Conservation (phyloP, 2,888 invertebrate genomes). For the Caenorhabditis sinica region DNA sequence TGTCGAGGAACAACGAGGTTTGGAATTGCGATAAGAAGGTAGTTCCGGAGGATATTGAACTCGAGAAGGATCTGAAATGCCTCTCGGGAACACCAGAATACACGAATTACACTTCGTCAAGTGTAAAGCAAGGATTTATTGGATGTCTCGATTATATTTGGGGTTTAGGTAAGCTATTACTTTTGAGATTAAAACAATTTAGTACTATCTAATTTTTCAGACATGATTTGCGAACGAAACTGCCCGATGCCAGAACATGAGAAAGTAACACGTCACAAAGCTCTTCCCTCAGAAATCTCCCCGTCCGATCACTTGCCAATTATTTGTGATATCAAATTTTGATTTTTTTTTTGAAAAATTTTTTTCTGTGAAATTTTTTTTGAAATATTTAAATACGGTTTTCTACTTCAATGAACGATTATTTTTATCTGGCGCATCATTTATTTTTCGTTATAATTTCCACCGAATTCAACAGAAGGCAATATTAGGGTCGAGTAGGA, state of each 20-base stretch:
- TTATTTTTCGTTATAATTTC: constrained; percentile 22
- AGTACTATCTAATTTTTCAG: neutral
- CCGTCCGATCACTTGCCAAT: constrained; percentile 96
- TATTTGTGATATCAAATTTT: constrained; percentile 85
- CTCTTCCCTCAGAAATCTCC: constrained; percentile 92
- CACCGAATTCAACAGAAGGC: constrained; percentile 47
- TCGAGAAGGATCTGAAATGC: constrained; percentile 5
- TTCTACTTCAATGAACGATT: constrained; percentile 3
- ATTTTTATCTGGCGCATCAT: too few species aligned
- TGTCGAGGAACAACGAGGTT: constrained; percentile 88
- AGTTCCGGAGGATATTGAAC: neutral
- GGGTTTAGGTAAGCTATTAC: constrained; percentile 48
- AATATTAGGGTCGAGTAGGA: constrained; percentile 40
- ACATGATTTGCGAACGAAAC: neutral
- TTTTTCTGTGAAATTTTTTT: too few species aligned
- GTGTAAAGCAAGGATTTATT: constrained; percentile 50
- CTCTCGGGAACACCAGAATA: constrained; percentile 61
- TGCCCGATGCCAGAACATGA: constrained; percentile 90
- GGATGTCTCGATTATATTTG: constrained; percentile 74
- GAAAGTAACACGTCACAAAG: constrained; percentile 89
- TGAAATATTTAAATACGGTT: neutral
- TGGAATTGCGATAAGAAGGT: constrained; percentile 88
- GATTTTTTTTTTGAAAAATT: too few species aligned
- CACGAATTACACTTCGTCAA: constrained; percentile 69
- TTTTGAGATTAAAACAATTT: neutral